Base-by-base conservation (phyloP, 2,797 vertebrate genomes). In the Leptatherina wallacei region DNA sequence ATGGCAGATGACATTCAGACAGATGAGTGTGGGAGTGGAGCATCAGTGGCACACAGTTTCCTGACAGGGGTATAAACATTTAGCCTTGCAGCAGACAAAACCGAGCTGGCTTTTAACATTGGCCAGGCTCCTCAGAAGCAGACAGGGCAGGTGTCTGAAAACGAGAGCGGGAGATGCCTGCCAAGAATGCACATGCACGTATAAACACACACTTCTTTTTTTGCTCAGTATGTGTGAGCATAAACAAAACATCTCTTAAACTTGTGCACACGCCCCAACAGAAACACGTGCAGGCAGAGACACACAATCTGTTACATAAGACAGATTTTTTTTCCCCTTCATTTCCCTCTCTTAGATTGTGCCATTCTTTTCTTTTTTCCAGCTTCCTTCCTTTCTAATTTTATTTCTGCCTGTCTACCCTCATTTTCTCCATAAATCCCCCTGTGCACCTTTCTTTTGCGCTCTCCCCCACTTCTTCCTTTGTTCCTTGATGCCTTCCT, bases 21-120 rank as follows among this genome's bases (percentile, higher is more conserved):
- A 60, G 71, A 74, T 56, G 64, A 62, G 84, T 56, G 86, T 86
- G 71, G 86, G 86, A 65, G 81, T 66, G 78, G 75, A 85, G 81
- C 63, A 65, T 86, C 75, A 44, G 54, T 73, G 80, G 67, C 73
- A 29, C 51, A 71, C 69, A 14, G 73, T 52, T 83, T 69, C 78
- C 85, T 73, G 81, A 85, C 84, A 74, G 84, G 84, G 85, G 87
- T 85, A 87, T 82, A 86, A 91, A 90, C 89, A 86, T 89, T 89
- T 87, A 86, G 81, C 81, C 78, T 38, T 2, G 75, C 69, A 14
- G 69, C 51, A 86, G 83, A 85, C 75, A 64, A 79, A 81, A 83
- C 78, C 2, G 35, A 72, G 74, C 71, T 71, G 81, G 69, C 85
- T 88, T 72, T 85, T 80, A 80, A 84, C 84, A 74, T 65, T 49